Base-by-base conservation (phyloP, 2,888 invertebrate genomes). In the Synergus japonicus region DNA sequence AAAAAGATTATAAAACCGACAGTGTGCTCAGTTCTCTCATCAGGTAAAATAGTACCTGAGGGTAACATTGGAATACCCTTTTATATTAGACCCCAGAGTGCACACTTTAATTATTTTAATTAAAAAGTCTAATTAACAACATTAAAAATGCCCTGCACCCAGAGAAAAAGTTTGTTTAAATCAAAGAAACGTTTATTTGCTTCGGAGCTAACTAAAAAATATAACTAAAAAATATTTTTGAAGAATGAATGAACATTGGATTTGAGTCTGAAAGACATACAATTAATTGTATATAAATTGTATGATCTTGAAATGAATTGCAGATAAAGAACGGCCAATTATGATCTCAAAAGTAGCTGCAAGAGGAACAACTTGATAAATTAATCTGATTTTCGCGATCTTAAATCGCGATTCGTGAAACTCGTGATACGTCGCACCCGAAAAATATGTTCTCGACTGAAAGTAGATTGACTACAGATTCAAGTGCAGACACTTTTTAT, bases 1-100 rank as follows among this genome's bases (percentile, higher is more conserved):
- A 69, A 49, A 69, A 69, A 54, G 69, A 69, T 69, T 49, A 69
- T 15, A 49, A 29, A 46, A 69, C 46, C 49, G 29, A 69, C 49
- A 64, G 15, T 29, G 37, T 41, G 41, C 64, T 29, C 29, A 15
- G 12, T 15, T n/a, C 54, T n/a, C 54, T 54, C n/a, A 0, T 54
- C 54, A 13, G n/a, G n/a, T 64, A 65, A 41, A 64, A 29, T 64
- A 65, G 29, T 15, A 41, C 15, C 13, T 37, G n/a, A 15, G 37
- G 15, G 15, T 15, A 41, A 41, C 8, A 41, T 41, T 15, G 37
- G 15, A 41, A 58, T 18, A 18, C 54, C 18, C 18, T 18, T n/a
- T 18, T 18, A 18, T 58, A 58, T 58, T 18, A 58, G 4, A 15
- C 18, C 18, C n/a, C 58, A 18, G 58, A 58, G 58, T n/a, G 3